phyloP scores from a whole-genome alignment of 2,888 invertebrate genomes.

The Pyrocoelia pectoralis region DNA sequence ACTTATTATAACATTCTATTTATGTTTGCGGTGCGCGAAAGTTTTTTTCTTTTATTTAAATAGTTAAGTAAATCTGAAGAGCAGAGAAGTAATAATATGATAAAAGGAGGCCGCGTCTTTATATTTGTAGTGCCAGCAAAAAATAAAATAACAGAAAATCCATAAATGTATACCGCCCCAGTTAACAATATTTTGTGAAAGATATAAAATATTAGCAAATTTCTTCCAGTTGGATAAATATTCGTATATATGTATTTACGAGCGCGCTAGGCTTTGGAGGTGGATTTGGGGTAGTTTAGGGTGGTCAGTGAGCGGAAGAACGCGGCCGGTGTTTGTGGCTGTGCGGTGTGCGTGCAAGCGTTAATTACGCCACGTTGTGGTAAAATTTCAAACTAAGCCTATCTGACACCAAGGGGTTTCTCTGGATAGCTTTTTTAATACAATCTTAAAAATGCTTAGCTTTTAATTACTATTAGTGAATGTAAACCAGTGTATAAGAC shows the following conservation, averaged over 20 bases:
- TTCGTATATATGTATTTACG: conserved; percentile 30
- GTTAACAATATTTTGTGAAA: conserved; percentile 29
- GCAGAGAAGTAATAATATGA: too few species aligned
- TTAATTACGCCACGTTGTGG: conserved; percentile 54
- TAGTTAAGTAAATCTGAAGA: not conserved
- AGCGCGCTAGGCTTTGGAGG: conserved; percentile 32
- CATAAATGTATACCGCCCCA: conserved; percentile 20
- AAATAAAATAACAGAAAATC: conserved; percentile 18
- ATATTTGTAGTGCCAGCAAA: conserved; percentile 3
- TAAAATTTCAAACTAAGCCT: conserved; percentile 46
- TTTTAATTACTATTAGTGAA: conserved; percentile 2
- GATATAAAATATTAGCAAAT: conserved; percentile 35
- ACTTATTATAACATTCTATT: not conserved
- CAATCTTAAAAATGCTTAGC: not conserved
- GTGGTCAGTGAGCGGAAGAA: conserved; percentile 54
- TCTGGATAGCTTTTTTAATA: conserved; percentile 12
- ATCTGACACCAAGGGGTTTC: conserved; percentile 34
- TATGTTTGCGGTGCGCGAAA: not conserved
- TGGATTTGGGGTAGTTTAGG: conserved; percentile 49
- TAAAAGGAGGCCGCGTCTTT: not conserved
- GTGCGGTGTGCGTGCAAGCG: conserved; percentile 54
- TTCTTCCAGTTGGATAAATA: conserved; percentile 31
- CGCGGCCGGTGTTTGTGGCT: conserved; percentile 53
- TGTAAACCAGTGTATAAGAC: not conserved
- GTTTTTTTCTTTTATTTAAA: not conserved